These are phyloP conservation scores for Pseudomyrmex sp. DNA, from an alignment of 1,140 invertebrate species.

Conservation along the genomic window DNA sequence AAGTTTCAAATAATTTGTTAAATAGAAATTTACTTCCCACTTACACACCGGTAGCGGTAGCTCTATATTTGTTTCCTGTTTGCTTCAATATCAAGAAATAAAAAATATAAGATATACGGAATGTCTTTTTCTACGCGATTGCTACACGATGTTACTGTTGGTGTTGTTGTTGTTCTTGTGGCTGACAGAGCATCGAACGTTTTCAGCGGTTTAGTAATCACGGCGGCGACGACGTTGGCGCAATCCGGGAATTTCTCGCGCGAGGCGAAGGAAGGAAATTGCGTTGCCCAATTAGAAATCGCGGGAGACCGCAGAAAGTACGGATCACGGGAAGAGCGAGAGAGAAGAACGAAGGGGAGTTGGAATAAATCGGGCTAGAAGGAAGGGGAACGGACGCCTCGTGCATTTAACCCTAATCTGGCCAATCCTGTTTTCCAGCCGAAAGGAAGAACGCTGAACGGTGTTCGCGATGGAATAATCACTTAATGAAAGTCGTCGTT, in stretches of 20 bases:
- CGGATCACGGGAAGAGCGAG: slow-evolving; percentile 21
- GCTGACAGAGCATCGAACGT: slow-evolving; percentile 39
- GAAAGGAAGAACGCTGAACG: slow-evolving; percentile 25
- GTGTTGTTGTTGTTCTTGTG: slow-evolving; percentile 19
- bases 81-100: background rate
- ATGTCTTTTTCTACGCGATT: slow-evolving; percentile 27
- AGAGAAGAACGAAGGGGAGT: slow-evolving; percentile 13
- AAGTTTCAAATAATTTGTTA: too few species aligned
- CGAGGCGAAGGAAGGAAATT: slow-evolving; percentile 80
- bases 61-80: too few species aligned
- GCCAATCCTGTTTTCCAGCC: slow-evolving; percentile 39
- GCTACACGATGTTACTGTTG: background rate
- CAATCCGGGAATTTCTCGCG: slow-evolving; percentile 77
- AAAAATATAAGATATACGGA: slow-evolving; percentile 7
- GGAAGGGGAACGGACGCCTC: slow-evolving; percentile 21
- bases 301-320: slow-evolving; percentile 75
- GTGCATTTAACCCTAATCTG: slow-evolving; percentile 48
- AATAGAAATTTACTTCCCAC: too few species aligned
- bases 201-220: slow-evolving; percentile 67
- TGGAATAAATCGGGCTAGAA: slow-evolving; percentile 42
- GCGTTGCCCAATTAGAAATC: slow-evolving; percentile 81
- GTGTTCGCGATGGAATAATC: slow-evolving; percentile 30
- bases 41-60: too few species aligned
- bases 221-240: slow-evolving; percentile 59
- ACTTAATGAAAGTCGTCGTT: slow-evolving; percentile 41